Conservation (phyloP, 2,113 vertebrate species). For the Urocynchramus pylzowi region DNA sequence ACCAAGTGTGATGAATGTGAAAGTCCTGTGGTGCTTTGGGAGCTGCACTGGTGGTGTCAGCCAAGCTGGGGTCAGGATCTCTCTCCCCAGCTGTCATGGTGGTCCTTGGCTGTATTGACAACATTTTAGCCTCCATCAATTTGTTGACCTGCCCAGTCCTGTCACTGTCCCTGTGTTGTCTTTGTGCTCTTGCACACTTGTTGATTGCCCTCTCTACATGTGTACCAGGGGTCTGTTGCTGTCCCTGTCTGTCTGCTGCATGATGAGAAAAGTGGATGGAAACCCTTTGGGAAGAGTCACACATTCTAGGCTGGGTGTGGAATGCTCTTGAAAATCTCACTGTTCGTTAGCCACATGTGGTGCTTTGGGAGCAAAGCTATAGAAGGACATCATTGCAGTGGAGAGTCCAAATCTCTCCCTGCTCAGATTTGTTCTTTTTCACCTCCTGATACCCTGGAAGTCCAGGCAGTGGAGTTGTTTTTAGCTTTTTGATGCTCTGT, state of each 20-base stretch:
- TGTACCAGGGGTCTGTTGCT: background rate
- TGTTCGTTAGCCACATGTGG: background rate
- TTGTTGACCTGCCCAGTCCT: background rate
- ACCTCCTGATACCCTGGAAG: background rate
- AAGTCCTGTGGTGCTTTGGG: background rate
- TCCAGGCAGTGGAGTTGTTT: background rate
- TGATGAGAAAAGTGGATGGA: background rate
- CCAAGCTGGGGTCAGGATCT: background rate
- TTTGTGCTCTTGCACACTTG: background rate
- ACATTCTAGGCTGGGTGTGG: background rate
- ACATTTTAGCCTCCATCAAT: accelerated
- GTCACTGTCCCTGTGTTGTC: background rate
- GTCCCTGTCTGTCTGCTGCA: background rate
- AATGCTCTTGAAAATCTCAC: background rate
- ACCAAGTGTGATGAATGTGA: background rate
- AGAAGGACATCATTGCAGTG: background rate
- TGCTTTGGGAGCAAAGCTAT: background rate
- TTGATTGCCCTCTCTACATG: accelerated
- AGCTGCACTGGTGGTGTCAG: background rate
- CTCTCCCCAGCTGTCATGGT: background rate
- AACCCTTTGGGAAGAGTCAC: background rate
- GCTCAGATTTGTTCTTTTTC: background rate
- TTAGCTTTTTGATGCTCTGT: background rate
- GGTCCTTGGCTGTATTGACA: background rate
- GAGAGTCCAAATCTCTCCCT: background rate